phyloP scores from a whole-genome alignment of 2,888 invertebrate species.

The Beris chalybata region DNA sequence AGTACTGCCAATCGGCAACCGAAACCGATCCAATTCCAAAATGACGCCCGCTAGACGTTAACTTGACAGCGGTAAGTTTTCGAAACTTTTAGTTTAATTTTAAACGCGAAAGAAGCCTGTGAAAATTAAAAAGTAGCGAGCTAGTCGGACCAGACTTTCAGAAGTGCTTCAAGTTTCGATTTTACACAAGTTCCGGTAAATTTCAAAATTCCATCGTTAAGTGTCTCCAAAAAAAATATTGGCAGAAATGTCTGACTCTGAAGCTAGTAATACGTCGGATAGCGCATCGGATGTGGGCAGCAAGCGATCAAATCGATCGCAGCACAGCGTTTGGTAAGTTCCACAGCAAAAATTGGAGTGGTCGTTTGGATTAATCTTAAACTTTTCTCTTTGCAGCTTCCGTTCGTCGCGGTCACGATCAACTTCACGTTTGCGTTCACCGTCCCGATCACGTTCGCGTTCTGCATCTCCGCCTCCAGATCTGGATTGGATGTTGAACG shows the following conservation, averaged over 20 bases:
- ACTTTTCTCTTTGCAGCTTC: slow-evolving; percentile 1
- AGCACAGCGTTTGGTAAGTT: slow-evolving; percentile 52
- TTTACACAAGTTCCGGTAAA: too few species aligned
- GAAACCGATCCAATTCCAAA: too few species aligned
- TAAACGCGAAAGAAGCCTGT: too few species aligned
- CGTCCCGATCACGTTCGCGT: slow-evolving; percentile 56
- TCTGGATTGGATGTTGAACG: slow-evolving; percentile 44
- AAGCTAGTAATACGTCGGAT: slow-evolving; percentile 75
- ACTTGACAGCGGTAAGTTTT: too few species aligned
- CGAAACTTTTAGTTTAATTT: too few species aligned
- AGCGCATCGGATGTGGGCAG: slow-evolving; percentile 72
- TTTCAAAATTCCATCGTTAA: too few species aligned
- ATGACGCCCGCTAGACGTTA: too few species aligned
- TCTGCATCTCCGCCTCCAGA: slow-evolving; percentile 58
- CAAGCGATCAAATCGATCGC: slow-evolving; percentile 63
- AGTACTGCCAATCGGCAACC: too few species aligned
- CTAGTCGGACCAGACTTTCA: too few species aligned
- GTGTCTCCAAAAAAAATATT: neutral
- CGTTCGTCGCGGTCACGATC: slow-evolving; percentile 41
- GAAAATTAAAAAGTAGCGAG: too few species aligned
- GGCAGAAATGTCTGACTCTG: slow-evolving; percentile 73
- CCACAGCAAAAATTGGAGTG: neutral
- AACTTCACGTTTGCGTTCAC: slow-evolving; percentile 51
- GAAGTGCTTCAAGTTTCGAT: too few species aligned
- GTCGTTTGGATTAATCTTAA: neutral